phyloP scores from a whole-genome alignment of 2,888 invertebrate species.

The Amphipoea oculea region DNA sequence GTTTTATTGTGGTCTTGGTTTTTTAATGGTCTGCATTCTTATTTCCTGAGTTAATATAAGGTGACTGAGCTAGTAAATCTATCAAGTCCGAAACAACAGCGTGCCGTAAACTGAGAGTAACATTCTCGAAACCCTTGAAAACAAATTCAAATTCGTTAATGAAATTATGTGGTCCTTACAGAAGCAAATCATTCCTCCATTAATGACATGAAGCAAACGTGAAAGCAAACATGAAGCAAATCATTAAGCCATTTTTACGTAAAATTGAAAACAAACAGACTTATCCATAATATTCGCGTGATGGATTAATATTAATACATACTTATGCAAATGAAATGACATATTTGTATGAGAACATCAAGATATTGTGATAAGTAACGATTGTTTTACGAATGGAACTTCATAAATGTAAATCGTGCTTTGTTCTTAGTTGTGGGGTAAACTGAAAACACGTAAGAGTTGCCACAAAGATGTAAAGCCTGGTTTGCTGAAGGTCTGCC shows the following conservation, averaged over 20 bases:
- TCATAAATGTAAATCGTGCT: conserved; percentile 29
- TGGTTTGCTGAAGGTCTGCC: not conserved
- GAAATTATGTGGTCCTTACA: not conserved
- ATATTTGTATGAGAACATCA: conserved; percentile 34
- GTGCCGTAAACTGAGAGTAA: not conserved
- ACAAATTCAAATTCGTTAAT: not conserved
- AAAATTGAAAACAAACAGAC: not conserved
- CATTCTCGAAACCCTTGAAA: not conserved
- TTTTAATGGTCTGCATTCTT: not conserved
- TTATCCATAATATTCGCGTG: not conserved
- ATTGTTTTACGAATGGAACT: conserved; percentile 14
- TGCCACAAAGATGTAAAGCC: not conserved
- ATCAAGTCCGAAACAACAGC: not conserved
- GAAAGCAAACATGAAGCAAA: too few relatives aligned
- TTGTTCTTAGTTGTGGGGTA: conserved; percentile 15
- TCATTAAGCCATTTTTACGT: not conserved
- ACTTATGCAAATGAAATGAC: conserved; percentile 29
- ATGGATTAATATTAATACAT: not conserved
- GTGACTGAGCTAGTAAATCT: not conserved
- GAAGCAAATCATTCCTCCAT: not conserved
- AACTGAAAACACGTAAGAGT: conserved; percentile 1
- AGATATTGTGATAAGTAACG: conserved; percentile 33
- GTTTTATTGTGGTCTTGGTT: not conserved
- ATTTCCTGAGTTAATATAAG: not conserved
- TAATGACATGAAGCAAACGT: too few relatives aligned